These are phyloP conservation scores for Pseudocheirus occidentalis DNA, from an alignment of 2,797 vertebrate species.

Conservation along the genomic window DNA sequence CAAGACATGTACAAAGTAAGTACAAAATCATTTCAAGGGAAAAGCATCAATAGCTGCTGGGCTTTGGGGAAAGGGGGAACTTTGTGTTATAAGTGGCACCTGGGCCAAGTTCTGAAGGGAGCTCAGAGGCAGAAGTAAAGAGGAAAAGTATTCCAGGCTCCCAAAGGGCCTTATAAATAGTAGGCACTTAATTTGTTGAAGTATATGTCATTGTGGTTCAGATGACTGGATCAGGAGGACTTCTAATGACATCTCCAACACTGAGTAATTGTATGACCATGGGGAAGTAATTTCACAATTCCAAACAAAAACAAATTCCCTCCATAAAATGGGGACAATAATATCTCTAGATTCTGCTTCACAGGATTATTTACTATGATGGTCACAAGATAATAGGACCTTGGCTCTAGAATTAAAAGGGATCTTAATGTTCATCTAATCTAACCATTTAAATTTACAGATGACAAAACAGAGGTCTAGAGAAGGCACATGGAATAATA, in stretches of 20 bases:
- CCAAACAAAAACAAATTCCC: too few relatives aligned
- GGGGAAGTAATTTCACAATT: not conserved
- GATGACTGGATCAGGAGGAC: not conserved
- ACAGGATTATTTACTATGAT: not conserved
- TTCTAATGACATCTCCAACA: not conserved
- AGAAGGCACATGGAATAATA: not conserved
- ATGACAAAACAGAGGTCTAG: not conserved
- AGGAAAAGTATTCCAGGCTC: not conserved
- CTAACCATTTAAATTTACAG: not conserved
- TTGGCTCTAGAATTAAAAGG: not conserved
- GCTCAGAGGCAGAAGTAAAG: not conserved
- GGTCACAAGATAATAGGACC: not conserved
- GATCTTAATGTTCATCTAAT: too few relatives aligned
- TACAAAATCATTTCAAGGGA: not conserved
- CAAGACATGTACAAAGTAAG: not conserved
- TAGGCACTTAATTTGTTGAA: not conserved
- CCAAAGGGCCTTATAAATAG: not conserved
- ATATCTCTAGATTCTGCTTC: not conserved
- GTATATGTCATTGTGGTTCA: not conserved
- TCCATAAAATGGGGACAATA: not conserved
- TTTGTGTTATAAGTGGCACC: not conserved
- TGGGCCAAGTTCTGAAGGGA: not conserved
- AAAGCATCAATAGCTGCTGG: not conserved
- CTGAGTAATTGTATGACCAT: not conserved
- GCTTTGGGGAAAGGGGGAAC: not conserved